Evolutionary conservation across 2,797 vertebrate genomes (phyloP), one percentile per base, ranked within the genome.

Genomic region (Acipenser oxyrinchus): DNA sequence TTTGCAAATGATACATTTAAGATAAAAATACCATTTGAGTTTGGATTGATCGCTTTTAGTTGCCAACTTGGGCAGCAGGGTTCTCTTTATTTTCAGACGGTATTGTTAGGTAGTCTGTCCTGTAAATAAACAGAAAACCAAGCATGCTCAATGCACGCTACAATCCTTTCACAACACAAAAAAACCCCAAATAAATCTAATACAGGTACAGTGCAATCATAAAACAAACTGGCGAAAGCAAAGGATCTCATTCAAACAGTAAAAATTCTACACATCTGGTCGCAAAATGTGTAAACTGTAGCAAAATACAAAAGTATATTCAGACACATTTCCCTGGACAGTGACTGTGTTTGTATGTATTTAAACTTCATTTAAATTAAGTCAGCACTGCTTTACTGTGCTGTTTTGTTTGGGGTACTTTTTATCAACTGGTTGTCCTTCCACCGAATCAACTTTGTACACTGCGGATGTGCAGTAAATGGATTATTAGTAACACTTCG

Each of bases 51-150:
- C 88, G 81, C 76, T 88, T 88, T 86, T 95, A 96, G 76, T 96
- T 92, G 76, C 92, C 90, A 81, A 94, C 93, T 4, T 94, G 92
- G 71, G 91, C 87, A 0, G 84, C 86, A 12, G 91, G 89, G 74
- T 88, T 93, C 74, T 95, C 94, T 90, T 96, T 97, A 84, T 94
- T 94, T 83, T 94, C 94, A 10, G 94, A 96, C 0, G 95, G 94
- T 79, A 99, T 90, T 12, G 95, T 95, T 75, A 99, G 90, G 81
- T 97, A 97, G 88, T 97, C 92, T 82, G 93, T 93, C 84, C 95
- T 99, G 83, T 23, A 69, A 83, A 76, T 58, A 77, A 71, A 84
- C 71, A 62, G 53, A 77, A 18, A 69, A 77, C 82, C 83, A 78
- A 85, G 61, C 64, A 60, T 63, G 50, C 51, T 18, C 13, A 59